Evolutionary conservation across 2,888 invertebrate genomes (phyloP), one percentile per base, ranked within the genome.

Genomic region (Apocheima hispidaria): DNA sequence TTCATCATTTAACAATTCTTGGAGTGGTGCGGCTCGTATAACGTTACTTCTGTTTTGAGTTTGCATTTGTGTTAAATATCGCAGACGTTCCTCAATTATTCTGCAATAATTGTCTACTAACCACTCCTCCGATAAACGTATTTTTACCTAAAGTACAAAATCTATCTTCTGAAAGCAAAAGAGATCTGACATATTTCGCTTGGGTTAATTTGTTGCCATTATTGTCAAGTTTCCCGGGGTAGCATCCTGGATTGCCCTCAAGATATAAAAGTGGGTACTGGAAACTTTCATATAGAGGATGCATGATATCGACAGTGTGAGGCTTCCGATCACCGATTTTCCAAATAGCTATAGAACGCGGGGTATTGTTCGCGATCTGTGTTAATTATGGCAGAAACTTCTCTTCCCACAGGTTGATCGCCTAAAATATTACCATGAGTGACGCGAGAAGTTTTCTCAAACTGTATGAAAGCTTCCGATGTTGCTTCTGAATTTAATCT

Each of bases 171-270:
- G 33, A 33, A 33, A 33, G 33, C 2, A 33, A 12, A 33, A 40
- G 35, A 49, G 49, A 56, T 21, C 49, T 18, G 41, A 56, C 56
- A 14, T 56, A 56, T 10, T 38, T 56, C 6, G 20, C 33, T 12
- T 33, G 33, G 12, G 33, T 33, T 10, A 33, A 12, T 12, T 33
- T 33, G 1, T 33, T 33, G 12, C 35, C 28, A 2, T 44, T 26
- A 16, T 57, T 57, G 18, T 51, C 44, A 18, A 28, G 9, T 28
- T 51, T 50, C 16, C 40, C 35, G 6, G 57, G n/a, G 9, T 10
- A 51, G 50, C 43, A 57, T 4, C 57, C 50, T 5, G 50, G 4
- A 43, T 41, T 36, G 4, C 57, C 57, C 16, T 57, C 50, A 0
- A 50, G 57, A 1, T 33, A n/a, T 18, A 41, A 56, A 49, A 18